phyloP scores from a whole-genome alignment of 2,797 vertebrate species.

The Lagodon rhomboides region DNA sequence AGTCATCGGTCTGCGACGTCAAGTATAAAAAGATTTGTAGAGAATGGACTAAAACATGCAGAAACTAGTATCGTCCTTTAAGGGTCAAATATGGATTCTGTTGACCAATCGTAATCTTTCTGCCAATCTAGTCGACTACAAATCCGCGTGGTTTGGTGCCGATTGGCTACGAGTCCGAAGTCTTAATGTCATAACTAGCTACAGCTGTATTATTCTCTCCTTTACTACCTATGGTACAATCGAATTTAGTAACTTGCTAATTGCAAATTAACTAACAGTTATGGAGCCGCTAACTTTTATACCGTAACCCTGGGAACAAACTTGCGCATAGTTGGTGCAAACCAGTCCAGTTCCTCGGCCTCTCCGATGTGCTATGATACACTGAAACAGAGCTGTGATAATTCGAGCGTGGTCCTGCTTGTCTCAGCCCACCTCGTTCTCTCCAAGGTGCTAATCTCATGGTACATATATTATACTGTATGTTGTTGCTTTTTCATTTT shows the following conservation, averaged over 20 bases:
- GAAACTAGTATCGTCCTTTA: slow-evolving; percentile 47
- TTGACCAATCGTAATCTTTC: slow-evolving; percentile 28
- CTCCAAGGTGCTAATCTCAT: slow-evolving; percentile 63
- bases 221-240: slow-evolving; percentile 35
- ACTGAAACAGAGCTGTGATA: slow-evolving; percentile 72
- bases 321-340: slow-evolving; percentile 78
- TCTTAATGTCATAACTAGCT: slow-evolving; percentile 40
- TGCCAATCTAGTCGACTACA: slow-evolving; percentile 40
- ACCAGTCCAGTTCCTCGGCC: slow-evolving; percentile 70
- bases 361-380: slow-evolving; percentile 71
- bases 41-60: slow-evolving; percentile 57
- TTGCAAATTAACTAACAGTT: slow-evolving; percentile 60
- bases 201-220: slow-evolving; percentile 12
- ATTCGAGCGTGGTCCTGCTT: slow-evolving; percentile 56
- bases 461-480: slow-evolving; percentile 59
- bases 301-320: slow-evolving; percentile 75
- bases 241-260: slow-evolving; percentile 53
- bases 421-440: slow-evolving; percentile 58
- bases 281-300: slow-evolving; percentile 51
- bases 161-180: slow-evolving; percentile 45
- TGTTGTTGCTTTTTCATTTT: slow-evolving; percentile 63
- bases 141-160: slow-evolving; percentile 39
- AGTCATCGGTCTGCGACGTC: slow-evolving; percentile 6
- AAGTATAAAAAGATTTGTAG: slow-evolving; percentile 20
- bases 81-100: slow-evolving; percentile 45